phyloP scores from a whole-genome alignment of 2,888 invertebrate genomes.

The Perithous albicinctus region DNA sequence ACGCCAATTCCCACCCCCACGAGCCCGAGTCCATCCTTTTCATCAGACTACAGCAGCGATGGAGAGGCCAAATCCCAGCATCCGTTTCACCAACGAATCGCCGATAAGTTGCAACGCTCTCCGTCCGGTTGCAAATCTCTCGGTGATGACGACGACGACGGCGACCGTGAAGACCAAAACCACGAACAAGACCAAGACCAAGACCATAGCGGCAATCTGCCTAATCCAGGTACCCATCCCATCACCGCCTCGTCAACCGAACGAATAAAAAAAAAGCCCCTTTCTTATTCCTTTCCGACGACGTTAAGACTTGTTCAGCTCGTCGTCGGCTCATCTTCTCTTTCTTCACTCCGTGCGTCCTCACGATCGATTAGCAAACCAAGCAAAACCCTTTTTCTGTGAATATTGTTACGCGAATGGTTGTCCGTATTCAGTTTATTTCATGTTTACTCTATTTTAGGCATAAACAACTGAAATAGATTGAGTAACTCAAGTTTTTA shows the following conservation, averaged over 20 bases:
- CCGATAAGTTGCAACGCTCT: conserved; percentile 65
- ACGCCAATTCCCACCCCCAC: conserved; percentile 79
- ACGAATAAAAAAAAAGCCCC: conserved; percentile 24
- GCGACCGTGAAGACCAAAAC: conserved; percentile 73
- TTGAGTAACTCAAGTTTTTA: neutral
- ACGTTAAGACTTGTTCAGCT: conserved; percentile 63
- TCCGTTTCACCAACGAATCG: conserved; percentile 66
- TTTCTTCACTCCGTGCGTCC: conserved; percentile 50
- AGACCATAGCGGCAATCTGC: conserved; percentile 82
- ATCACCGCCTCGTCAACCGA: conserved; percentile 69
- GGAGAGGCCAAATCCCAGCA: conserved; percentile 72
- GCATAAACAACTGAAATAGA: neutral
- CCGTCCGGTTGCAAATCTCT: conserved; percentile 73
- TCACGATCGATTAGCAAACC: conserved; percentile 36
- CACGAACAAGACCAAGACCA: conserved; percentile 79
- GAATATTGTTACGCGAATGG: conserved; percentile 36
- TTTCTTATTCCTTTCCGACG: conserved; percentile 42
- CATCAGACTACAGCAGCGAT: conserved; percentile 82
- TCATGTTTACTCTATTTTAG: neutral
- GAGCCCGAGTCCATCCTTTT: conserved; percentile 79
- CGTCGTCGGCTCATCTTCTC: conserved; percentile 62
- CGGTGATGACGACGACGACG: conserved; percentile 69
- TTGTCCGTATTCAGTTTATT: conserved; percentile 20
- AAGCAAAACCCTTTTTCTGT: neutral
- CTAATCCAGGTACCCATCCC: conserved; percentile 84